Percentiles rank a stretch among this genome's conserved stretches.
These are phyloP conservation scores for Choloepus didactylus DNA, from an alignment of 2,797 vertebrate species.

Conservation along the genomic window DNA sequence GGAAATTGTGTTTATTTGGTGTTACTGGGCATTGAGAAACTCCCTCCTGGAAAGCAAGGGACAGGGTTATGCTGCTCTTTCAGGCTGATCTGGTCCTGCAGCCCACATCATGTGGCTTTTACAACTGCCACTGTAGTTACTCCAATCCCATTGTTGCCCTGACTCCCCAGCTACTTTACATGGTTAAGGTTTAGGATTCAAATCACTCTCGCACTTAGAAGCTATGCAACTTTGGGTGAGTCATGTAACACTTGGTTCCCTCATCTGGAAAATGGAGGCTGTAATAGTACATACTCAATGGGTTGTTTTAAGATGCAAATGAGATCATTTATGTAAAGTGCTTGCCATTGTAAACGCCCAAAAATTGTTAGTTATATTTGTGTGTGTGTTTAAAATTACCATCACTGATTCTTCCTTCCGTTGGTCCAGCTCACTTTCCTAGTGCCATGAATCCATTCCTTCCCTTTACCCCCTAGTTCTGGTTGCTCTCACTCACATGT, in stretches of 20 bases:
- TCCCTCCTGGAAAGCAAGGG: background rate
- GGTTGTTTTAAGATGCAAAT: constrained; percentile 6
- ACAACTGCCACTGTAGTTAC: background rate
- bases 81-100: background rate
- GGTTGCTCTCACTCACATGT: background rate
- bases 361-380: background rate
- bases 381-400: background rate
- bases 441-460: background rate
- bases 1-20: constrained; percentile 35
- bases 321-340: background rate
- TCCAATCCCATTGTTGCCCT: background rate
- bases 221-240: background rate
- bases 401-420: background rate
- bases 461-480: background rate
- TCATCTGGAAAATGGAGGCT: constrained; percentile 1
- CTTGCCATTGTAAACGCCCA: background rate
- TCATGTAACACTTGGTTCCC: background rate
- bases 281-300: background rate
- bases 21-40: background rate
- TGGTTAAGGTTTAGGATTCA: background rate
- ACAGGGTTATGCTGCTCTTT: background rate
- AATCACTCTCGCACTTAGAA: background rate
- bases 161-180: background rate
- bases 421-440: background rate
- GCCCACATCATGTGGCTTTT: background rate